A percentile compares a stretch with the other conserved stretches of the same genome.
Evolutionary conservation across 1,140 invertebrate genomes (phyloP).

Genomic region (Dolichoris vasculosae): DNA sequence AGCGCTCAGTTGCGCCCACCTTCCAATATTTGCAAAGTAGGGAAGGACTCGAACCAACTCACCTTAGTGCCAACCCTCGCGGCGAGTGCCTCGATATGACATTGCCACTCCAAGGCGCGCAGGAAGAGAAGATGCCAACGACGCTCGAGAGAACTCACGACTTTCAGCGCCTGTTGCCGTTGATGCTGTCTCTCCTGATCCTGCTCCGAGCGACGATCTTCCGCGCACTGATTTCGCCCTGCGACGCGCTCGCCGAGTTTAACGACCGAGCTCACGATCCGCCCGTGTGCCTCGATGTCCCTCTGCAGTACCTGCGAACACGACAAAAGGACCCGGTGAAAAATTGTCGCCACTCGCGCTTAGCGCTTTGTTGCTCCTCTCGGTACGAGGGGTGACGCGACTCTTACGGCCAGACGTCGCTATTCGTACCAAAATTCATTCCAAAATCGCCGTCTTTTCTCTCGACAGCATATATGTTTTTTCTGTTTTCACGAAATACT

Average conservation of each 20-base stretch:
- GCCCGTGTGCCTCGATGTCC: constrained; percentile 89
- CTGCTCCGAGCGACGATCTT: constrained; percentile 52
- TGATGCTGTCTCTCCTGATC: constrained; percentile 59
- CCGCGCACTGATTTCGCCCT: constrained; percentile 5
- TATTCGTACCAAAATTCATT: too few relatives aligned
- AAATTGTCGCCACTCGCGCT: background rate
- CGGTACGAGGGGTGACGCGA: background rate
- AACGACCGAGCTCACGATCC: constrained; percentile 86
- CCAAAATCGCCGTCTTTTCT: too few relatives aligned
- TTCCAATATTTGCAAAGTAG: too few relatives aligned
- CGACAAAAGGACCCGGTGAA: background rate
- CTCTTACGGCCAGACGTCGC: background rate
- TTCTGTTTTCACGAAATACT: background rate
- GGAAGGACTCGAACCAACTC: background rate
- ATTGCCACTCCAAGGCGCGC: constrained; percentile 91
- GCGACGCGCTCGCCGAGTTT: constrained; percentile 74
- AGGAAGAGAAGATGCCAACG: constrained; percentile 92
- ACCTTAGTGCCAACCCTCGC: constrained; percentile 70
- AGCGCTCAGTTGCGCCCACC: too few relatives aligned
- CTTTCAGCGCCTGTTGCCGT: constrained; percentile 66
- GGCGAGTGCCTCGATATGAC: constrained; percentile 82
- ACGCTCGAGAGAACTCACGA: constrained; percentile 80
- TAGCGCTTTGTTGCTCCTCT: background rate
- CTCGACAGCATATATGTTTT: too few relatives aligned
- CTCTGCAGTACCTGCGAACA: constrained; percentile 84